Evolutionary conservation across 2,888 invertebrate genomes (phyloP).

Genomic region (Cheilosia urbana): DNA sequence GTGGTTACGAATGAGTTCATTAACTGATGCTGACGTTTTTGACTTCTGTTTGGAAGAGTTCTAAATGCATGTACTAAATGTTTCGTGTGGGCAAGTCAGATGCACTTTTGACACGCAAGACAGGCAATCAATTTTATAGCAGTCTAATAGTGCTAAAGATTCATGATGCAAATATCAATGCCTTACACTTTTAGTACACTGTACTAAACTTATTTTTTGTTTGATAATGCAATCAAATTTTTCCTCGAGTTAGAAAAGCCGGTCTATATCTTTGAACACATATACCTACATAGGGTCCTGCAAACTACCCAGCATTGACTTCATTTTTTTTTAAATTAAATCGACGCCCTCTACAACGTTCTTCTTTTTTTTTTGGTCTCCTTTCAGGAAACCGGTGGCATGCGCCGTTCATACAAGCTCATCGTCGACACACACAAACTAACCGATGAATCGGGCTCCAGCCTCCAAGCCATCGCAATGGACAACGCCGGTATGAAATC

Average conservation of each 20-base stretch:
- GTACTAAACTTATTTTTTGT: neutral
- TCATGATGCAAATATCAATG: no score
- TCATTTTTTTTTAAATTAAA: neutral
- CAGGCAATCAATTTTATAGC: neutral
- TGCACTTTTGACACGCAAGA: neutral
- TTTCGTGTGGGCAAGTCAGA: neutral
- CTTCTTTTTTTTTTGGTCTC: neutral
- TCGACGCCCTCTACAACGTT: neutral
- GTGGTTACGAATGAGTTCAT: slow-evolving; percentile 2
- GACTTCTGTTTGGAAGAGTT: neutral
- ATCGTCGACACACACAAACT: slow-evolving; percentile 80
- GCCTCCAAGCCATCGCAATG: slow-evolving; percentile 78
- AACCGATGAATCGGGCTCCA: slow-evolving; percentile 77
- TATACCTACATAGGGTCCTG: neutral
- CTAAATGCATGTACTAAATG: neutral
- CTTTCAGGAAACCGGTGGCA: slow-evolving; percentile 79
- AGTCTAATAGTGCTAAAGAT: no score
- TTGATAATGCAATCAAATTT: no score
- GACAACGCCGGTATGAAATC: slow-evolving; percentile 76
- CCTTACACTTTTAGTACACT: neutral
- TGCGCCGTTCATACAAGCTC: slow-evolving; percentile 80
- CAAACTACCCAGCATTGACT: no score
- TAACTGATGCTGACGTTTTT: neutral
- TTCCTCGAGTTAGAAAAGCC: no score
- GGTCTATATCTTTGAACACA: neutral